Evolutionary conservation across 1,140 invertebrate genomes (phyloP).

Genomic region (Drosophila orosa): DNA sequence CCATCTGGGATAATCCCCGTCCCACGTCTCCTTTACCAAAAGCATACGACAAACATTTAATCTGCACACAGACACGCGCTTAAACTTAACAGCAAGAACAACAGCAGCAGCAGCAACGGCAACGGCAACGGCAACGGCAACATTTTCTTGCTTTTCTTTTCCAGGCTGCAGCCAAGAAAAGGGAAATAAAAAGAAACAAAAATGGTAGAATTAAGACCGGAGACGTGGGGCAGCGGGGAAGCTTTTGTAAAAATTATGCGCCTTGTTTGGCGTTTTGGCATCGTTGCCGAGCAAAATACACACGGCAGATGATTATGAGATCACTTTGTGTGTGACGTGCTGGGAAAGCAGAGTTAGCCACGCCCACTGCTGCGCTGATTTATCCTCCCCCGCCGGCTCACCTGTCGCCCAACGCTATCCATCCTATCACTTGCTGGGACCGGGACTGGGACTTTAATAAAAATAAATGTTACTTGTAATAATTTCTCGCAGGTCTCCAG

Average conservation of each 20-base stretch:
- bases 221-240: conserved; percentile 6
- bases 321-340: conserved; percentile 78
- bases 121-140: conserved; percentile 1
- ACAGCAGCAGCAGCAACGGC: conserved; percentile 2
- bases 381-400: neutral
- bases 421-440: conserved; percentile 24
- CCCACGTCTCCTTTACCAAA: conserved; percentile 22
- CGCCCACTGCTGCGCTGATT: conserved; percentile 6
- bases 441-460: conserved; percentile 77
- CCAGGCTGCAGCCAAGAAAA: conserved; percentile 42
- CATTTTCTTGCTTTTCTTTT: conserved; percentile 32
- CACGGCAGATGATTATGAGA: conserved; percentile 75
- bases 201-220: neutral
- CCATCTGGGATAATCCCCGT: conserved; percentile 21
- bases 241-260: conserved; percentile 72
- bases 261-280: conserved; percentile 68
- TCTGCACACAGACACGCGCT: conserved; percentile 71
- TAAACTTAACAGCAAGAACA: conserved; percentile 52
- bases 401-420: conserved; percentile 6
- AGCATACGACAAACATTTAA: conserved; percentile 76
- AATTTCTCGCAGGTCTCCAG: conserved; percentile 74
- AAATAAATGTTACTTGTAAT: conserved; percentile 80
- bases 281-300: conserved; percentile 69
- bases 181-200: conserved; percentile 13
- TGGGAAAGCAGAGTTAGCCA: conserved; percentile 41